Evolutionary conservation across 1,140 invertebrate species (phyloP).

Genomic region (honey bee (Apis mellifera)): DNA sequence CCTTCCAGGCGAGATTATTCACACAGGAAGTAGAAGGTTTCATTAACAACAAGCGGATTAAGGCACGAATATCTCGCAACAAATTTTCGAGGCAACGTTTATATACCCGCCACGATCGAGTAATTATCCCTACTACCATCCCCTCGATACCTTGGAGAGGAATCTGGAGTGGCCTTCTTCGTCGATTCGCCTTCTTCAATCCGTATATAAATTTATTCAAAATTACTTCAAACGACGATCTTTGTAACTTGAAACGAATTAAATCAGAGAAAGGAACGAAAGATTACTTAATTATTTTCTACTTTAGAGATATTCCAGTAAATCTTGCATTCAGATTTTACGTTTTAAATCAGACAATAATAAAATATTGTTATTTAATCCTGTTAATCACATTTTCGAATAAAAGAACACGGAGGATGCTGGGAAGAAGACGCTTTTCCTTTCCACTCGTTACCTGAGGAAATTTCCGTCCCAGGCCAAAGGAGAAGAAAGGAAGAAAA

Average conservation of each 20-base stretch:
- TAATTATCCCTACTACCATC: constrained; percentile 16
- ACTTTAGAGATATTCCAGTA: too few relatives aligned
- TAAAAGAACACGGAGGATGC: too few relatives aligned
- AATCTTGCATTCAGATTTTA: too few relatives aligned
- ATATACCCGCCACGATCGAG: constrained; percentile 3
- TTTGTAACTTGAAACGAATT: too few relatives aligned
- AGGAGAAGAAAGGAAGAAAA: neutral
- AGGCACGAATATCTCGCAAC: neutral
- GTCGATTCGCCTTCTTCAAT: neutral
- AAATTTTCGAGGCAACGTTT: constrained; percentile 31
- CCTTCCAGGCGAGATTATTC: neutral
- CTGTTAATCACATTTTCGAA: too few relatives aligned
- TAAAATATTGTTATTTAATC: too few relatives aligned
- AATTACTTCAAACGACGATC: too few relatives aligned
- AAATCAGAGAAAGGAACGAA: too few relatives aligned
- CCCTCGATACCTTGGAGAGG: neutral
- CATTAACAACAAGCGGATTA: neutral
- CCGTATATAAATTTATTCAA: too few relatives aligned
- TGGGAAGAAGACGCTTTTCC: too few relatives aligned
- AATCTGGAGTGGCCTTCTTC: constrained; percentile 21
- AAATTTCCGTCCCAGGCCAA: neutral
- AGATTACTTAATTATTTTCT: too few relatives aligned
- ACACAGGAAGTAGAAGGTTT: neutral
- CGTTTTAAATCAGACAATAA: too few relatives aligned
- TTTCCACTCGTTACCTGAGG: neutral